phyloP scores from a whole-genome alignment of 2,888 invertebrate genomes.

The Tromatobia lineatoria region DNA sequence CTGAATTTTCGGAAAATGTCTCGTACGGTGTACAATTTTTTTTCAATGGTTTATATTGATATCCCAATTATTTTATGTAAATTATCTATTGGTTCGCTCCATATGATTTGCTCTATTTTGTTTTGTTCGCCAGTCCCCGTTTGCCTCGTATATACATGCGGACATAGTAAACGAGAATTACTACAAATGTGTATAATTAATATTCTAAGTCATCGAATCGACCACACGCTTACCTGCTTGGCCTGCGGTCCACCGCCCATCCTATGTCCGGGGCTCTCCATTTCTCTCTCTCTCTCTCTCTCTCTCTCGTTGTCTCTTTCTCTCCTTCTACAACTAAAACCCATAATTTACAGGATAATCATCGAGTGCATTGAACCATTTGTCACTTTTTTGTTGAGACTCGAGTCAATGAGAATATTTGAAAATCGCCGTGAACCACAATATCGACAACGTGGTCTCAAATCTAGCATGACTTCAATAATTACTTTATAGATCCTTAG shows the following conservation, averaged over 20 bases:
- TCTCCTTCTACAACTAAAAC: conserved; percentile 23
- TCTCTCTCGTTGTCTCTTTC: neutral
- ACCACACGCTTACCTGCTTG: conserved; percentile 82
- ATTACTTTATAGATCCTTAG: neutral
- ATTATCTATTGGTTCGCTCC: conserved; percentile 65
- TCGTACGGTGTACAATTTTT: conserved; percentile 8
- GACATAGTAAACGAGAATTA: conserved; percentile 69
- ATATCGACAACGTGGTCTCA: neutral
- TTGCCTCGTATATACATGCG: conserved; percentile 72
- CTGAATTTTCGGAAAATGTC: too few relatives aligned
- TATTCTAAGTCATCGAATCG: conserved; percentile 74
- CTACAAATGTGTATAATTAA: conserved; percentile 46
- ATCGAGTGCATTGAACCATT: conserved; percentile 38
- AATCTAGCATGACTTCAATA: neutral
- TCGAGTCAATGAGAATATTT: conserved; percentile 29
- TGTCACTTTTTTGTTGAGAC: conserved; percentile 58
- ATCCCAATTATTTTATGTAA: conserved; percentile 31
- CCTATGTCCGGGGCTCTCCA: conserved; percentile 64
- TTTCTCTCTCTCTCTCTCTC: conserved; percentile 4
- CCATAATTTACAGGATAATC: conserved; percentile 38
- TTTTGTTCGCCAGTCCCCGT: conserved; percentile 71
- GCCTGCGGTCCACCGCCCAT: conserved; percentile 79
- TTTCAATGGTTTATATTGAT: conserved; percentile 9
- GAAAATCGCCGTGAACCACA: neutral
- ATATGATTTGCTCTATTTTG: conserved; percentile 63